These are phyloP conservation scores for Cheirogaleus medius DNA, from an alignment of 2,113 vertebrate species.

Conservation along the genomic window DNA sequence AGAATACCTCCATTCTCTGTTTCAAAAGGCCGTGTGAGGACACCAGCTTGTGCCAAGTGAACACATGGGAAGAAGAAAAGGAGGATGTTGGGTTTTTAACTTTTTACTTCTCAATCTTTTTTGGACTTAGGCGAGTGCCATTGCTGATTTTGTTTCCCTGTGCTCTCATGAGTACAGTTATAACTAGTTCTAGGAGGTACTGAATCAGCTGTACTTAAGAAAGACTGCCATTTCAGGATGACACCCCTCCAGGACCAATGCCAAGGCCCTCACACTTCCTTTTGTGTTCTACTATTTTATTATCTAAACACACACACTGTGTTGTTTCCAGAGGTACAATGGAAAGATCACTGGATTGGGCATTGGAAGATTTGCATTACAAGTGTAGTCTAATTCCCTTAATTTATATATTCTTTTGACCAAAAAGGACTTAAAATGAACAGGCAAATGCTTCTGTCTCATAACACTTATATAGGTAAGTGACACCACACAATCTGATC, in stretches of 20 bases:
- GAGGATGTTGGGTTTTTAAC: background rate
- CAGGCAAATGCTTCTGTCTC: background rate
- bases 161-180: background rate
- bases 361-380: background rate
- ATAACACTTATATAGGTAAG: background rate
- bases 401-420: background rate
- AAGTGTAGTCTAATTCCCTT: background rate
- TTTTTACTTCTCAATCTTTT: constrained; percentile 46
- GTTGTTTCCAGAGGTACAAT: background rate
- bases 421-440: background rate
- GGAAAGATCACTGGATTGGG: background rate
- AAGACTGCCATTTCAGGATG: background rate
- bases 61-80: background rate
- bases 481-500: background rate
- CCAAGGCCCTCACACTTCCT: background rate
- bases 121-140: background rate
- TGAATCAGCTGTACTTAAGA: background rate
- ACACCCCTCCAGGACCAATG: background rate
- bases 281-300: background rate
- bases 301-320: background rate
- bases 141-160: background rate
- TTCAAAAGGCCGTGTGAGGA: constrained; percentile 61
- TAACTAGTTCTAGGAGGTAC: background rate
- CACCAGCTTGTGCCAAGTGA: constrained; percentile 32
- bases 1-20: constrained; percentile 64